Percentiles rank a stretch among this genome's conserved stretches.
Conservation (phyloP, 35 echinoderm and acorn worm species). For the Apostichopus californicus region DNA sequence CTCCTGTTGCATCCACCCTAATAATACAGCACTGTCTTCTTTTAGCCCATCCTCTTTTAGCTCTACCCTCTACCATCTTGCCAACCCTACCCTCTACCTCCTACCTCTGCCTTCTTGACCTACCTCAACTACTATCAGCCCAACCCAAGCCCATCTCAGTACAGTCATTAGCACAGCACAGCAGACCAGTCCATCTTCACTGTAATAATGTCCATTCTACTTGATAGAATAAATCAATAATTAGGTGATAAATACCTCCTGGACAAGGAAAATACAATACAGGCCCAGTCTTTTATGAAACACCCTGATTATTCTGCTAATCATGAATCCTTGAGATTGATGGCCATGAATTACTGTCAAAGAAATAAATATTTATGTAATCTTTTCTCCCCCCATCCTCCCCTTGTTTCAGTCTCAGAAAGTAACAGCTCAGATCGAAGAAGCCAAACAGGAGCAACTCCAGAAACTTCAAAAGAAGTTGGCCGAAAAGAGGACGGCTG, state of each 20-base stretch:
- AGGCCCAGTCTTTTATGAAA: too few relatives aligned
- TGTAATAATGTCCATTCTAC: too few relatives aligned
- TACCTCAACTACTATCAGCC: too few relatives aligned
- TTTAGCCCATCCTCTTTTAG: neutral
- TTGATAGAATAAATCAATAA: too few relatives aligned
- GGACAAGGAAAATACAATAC: too few relatives aligned
- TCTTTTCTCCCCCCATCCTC: neutral
- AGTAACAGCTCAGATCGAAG: slow-evolving; percentile 70
- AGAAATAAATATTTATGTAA: neutral
- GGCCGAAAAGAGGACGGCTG: slow-evolving; percentile 51
- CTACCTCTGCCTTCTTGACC: too few relatives aligned
- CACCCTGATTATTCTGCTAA: neutral
- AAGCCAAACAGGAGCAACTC: slow-evolving; percentile 82
- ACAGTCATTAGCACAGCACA: too few relatives aligned
- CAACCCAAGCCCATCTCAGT: too few relatives aligned
- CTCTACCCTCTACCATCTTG: too few relatives aligned
- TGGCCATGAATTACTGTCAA: neutral
- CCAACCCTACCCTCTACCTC: too few relatives aligned
- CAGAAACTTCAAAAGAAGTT: slow-evolving; percentile 70
- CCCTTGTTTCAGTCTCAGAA: slow-evolving; percentile 55
- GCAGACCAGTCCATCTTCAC: too few relatives aligned
- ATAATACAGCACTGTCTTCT: neutral
- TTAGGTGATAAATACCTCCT: too few relatives aligned
- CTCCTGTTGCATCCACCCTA: neutral
- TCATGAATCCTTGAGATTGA: neutral